Evolutionary conservation across 2,797 vertebrate species (phyloP).

Genomic region (Aselliscus stoliczkanus): DNA sequence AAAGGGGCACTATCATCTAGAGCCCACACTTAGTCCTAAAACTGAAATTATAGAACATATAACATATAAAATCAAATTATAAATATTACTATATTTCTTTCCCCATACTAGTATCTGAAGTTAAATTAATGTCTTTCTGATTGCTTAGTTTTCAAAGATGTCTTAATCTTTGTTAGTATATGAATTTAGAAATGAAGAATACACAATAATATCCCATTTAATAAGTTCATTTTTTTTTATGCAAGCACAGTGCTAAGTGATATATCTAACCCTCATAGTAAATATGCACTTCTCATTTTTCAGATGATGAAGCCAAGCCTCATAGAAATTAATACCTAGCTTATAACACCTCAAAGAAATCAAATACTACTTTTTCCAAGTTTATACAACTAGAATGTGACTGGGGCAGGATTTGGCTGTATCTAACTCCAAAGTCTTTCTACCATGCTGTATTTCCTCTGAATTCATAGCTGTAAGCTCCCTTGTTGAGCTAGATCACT

Average conservation of each 20-base stretch:
- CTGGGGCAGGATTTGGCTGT: neutral
- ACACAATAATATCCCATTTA: neutral
- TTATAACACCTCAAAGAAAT: neutral
- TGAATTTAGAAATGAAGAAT: neutral
- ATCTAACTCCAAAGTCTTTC: neutral
- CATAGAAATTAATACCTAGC: neutral
- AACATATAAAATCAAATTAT: neutral
- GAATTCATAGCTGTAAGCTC: neutral
- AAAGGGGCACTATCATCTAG: neutral
- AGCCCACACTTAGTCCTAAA: neutral
- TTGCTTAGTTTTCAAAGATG: neutral
- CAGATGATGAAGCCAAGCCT: neutral
- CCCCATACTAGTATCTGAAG: neutral
- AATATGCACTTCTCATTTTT: neutral
- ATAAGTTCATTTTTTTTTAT: neutral
- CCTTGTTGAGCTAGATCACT: neutral
- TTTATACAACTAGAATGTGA: neutral
- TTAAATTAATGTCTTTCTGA: slow-evolving; percentile 3
- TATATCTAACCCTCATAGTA: neutral
- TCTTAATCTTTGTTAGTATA: slow-evolving; percentile 4
- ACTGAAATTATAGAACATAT: neutral
- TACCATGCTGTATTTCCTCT: neutral
- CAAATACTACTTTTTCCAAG: neutral
- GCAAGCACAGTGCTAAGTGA: neutral
- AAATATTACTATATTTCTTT: neutral